Evolutionary conservation across 1,140 invertebrate genomes (phyloP), one percentile per base, ranked within the genome.

Genomic region (Brachionus paranguensis): DNA sequence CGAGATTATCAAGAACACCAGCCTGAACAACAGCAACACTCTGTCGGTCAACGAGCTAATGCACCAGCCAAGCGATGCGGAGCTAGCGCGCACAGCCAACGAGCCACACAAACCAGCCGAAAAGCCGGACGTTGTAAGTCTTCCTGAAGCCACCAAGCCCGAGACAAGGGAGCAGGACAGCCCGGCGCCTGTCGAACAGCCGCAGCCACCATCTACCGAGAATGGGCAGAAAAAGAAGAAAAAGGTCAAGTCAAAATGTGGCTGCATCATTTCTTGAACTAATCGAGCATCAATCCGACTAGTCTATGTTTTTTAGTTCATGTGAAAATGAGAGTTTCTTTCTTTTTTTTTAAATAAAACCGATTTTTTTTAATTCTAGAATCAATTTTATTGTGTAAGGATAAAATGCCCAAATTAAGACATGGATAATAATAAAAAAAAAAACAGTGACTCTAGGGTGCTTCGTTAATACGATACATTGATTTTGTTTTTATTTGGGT

Each of bases 221-320:
- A 74, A 74, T 74, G 70, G 45, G 3, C 17, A 45, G n/a, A 74
- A 74, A 76, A 76, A 76, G 11, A 76, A 47, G 45, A 76, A 76
- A 50, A 76, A 76, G 24, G 45, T 50, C 10, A 76, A 76, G 14
- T 76, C 72, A 17, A 76, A 76, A 53, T 76, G 72, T 50, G 72
- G 72, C 5, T 76, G 72, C 53, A 5, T 76, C 12, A 76, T 76
- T 10, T 76, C 72, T 50, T 76, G 27, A 76, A 37, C 24, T 37
- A 50, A n/a, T 76, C 41, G 68, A 68, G 12, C 27, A 68, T 33
- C 29, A 14, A 33, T 33, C 65, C 65, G 65, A 68, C 65, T 68
- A 72, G 68, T 72, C 37, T 41, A 20, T 41, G 68, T 20, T 72
- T 72, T 72, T 43, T 68, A 43, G 33, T 72, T 72, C 41, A 41